phyloP scores from a whole-genome alignment of 2,888 invertebrate genomes.

The Leptinotarsa haldemani region DNA sequence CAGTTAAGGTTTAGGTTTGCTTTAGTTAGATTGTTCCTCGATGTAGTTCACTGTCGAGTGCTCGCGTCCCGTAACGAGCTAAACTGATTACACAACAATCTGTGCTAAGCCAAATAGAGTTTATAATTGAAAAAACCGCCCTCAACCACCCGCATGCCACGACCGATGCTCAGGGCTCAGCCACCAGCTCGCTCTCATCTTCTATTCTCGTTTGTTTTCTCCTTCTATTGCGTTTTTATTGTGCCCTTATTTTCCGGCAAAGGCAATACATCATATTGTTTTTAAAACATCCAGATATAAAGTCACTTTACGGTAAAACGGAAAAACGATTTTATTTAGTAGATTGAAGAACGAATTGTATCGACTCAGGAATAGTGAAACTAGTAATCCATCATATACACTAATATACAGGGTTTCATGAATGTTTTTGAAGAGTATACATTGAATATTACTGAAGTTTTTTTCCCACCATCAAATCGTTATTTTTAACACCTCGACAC shows the following conservation, averaged over 20 bases:
- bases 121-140: conserved; percentile 68
- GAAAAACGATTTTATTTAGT: background rate
- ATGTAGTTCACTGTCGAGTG: conserved; percentile 67
- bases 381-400: background rate
- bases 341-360: background rate
- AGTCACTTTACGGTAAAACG: background rate
- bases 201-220: conserved; percentile 44
- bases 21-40: conserved; percentile 67
- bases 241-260: conserved; percentile 27
- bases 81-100: conserved; percentile 68
- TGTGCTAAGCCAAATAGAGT: conserved; percentile 69
- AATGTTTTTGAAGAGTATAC: too few relatives aligned
- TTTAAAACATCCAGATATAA: conserved; percentile 19
- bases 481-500: too few relatives aligned
- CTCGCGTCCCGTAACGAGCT: conserved; percentile 66
- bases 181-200: conserved; percentile 39
- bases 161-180: conserved; percentile 22
- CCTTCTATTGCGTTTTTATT: conserved; percentile 45
- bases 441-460: too few relatives aligned
- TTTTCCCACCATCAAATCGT: too few relatives aligned
- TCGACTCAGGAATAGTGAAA: background rate
- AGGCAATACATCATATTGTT: conserved; percentile 26
- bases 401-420: too few relatives aligned
- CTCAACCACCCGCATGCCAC: conserved; percentile 51
- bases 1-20: conserved; percentile 68